Conservation (phyloP, 1,140 invertebrate species). For the Bombus superbus region DNA sequence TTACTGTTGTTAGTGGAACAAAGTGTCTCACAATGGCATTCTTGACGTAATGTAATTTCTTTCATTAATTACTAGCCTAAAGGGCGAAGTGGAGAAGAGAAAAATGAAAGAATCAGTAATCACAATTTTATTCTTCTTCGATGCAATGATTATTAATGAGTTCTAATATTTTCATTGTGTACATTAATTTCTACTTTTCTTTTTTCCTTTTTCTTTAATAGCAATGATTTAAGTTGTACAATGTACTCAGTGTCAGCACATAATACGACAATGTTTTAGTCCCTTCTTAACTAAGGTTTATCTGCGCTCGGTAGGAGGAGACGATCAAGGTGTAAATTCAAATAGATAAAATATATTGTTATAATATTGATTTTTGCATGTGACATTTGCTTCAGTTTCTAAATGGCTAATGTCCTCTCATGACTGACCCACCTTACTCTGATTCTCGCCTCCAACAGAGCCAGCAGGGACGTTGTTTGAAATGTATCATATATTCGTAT, state of each 20-base stretch:
- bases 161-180: slow-evolving; percentile 80
- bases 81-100: slow-evolving; percentile 56
- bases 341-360: slow-evolving; percentile 63
- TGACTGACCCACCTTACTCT: slow-evolving; percentile 65
- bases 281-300: slow-evolving; percentile 79
- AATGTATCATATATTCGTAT: slow-evolving; percentile 83
- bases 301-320: slow-evolving; percentile 75
- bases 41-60: slow-evolving; percentile 76
- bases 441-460: slow-evolving; percentile 76
- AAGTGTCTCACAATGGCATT: slow-evolving; percentile 75
- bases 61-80: slow-evolving; percentile 65
- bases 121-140: slow-evolving; percentile 56
- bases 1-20: slow-evolving; percentile 79
- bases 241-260: slow-evolving; percentile 82
- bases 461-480: slow-evolving; percentile 81
- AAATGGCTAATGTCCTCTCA: slow-evolving; percentile 51
- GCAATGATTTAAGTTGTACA: slow-evolving; percentile 78
- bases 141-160: slow-evolving; percentile 70
- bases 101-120: slow-evolving; percentile 64
- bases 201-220: slow-evolving; percentile 63
- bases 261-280: slow-evolving; percentile 79
- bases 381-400: slow-evolving; percentile 62
- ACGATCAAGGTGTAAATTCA: slow-evolving; percentile 75
- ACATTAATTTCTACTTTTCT: slow-evolving; percentile 78
- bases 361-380: slow-evolving; percentile 67